Evolutionary conservation across 2,113 vertebrate species (phyloP).

Genomic region (Campylomormyrus numenius): DNA sequence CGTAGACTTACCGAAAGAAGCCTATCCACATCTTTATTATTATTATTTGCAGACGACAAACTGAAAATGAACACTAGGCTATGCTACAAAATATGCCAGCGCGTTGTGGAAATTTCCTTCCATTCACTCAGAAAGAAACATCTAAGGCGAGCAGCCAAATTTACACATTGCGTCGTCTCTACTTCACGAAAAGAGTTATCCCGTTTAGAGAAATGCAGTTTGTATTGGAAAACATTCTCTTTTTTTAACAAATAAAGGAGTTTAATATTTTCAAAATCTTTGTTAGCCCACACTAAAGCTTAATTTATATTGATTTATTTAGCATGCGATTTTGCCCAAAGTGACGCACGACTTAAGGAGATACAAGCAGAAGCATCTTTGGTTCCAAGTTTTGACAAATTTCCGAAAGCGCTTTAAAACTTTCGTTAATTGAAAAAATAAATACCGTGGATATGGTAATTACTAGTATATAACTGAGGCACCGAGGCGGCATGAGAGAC

Average conservation of each 20-base stretch:
- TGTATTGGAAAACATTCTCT: not conserved
- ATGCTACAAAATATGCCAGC: not conserved
- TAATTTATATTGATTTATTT: not conserved
- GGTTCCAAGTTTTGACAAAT: not conserved
- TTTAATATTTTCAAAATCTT: not conserved
- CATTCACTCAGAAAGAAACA: not conserved
- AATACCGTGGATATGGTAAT: not conserved
- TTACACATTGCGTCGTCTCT: not conserved
- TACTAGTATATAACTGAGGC: not conserved
- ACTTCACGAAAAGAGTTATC: not conserved
- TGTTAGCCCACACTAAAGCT: not conserved
- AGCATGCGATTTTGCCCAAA: not conserved
- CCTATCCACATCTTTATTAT: not conserved
- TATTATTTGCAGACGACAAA: not conserved
- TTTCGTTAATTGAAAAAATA: not conserved
- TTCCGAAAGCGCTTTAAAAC: not conserved
- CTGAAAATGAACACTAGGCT: not conserved
- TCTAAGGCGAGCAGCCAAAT: not conserved
- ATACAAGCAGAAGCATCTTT: not conserved
- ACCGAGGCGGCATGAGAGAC: not conserved
- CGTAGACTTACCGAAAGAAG: not conserved
- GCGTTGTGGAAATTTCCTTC: not conserved
- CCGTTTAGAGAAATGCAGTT: not conserved
- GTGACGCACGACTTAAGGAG: not conserved
- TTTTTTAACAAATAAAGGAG: not conserved